Evolutionary conservation across 2,113 vertebrate species (phyloP).

Genomic region (Protobothrops mucrosquamatus): DNA sequence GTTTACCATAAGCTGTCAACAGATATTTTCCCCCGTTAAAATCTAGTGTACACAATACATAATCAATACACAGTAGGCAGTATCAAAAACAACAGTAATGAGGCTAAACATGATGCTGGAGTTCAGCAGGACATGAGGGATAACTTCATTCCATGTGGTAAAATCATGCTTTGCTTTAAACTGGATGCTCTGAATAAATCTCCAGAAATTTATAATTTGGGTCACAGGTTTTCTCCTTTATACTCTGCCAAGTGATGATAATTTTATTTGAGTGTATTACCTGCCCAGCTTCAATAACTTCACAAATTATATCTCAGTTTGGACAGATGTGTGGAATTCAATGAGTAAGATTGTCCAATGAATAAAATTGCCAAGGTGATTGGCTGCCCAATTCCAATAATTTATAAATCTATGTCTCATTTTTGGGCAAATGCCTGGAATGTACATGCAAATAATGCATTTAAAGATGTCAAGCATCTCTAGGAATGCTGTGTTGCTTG

Average conservation of each 20-base stretch:
- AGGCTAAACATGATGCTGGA: neutral
- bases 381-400: neutral
- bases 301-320: neutral
- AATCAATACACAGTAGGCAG: neutral
- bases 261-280: neutral
- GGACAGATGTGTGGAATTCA: neutral
- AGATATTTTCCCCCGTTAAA: neutral
- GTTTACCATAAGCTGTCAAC: neutral
- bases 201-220: neutral
- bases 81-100: neutral
- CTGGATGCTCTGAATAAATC: neutral
- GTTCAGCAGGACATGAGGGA: neutral
- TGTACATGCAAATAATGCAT: neutral
- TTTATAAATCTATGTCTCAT: too few relatives aligned
- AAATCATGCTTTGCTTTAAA: neutral
- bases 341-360: neutral
- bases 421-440: neutral
- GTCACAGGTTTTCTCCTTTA: neutral
- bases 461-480: neutral
- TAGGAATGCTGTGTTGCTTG: neutral
- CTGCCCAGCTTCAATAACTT: neutral
- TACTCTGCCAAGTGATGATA: neutral
- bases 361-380: neutral
- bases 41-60: neutral
- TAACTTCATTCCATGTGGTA: neutral